Percentiles rank a stretch among this genome's conserved stretches.
phyloP scores from a whole-genome alignment of 2,797 vertebrate species.

The Muscicapa striata region DNA sequence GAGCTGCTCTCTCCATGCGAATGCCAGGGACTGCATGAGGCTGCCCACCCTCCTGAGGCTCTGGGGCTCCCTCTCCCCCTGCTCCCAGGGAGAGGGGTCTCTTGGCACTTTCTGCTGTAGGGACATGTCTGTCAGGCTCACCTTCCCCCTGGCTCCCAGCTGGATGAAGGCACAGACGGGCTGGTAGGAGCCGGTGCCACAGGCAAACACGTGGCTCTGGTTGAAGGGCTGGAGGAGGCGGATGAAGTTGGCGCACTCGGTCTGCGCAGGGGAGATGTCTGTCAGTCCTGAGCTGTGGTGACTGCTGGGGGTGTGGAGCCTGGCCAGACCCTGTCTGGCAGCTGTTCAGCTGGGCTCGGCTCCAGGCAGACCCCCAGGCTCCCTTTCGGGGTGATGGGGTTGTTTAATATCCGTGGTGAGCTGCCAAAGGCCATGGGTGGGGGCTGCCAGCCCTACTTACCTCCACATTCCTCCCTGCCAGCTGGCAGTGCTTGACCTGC shows the following conservation, averaged over 20 bases:
- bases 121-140: not conserved
- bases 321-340: not conserved
- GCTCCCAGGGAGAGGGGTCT: not conserved
- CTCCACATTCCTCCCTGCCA: conserved; percentile 83
- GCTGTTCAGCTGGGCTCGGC: not conserved
- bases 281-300: not conserved
- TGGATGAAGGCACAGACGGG: conserved; percentile 80
- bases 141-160: conserved; percentile 45
- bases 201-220: conserved; percentile 82
- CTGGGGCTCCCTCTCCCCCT: not conserved
- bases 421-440: accelerated
- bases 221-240: conserved; percentile 87
- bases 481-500: conserved; percentile 81
- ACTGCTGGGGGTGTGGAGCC: not conserved
- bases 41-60: not conserved
- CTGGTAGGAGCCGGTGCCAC: conserved; percentile 86
- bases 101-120: not conserved
- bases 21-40: not conserved
- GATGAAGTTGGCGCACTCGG: conserved; percentile 88
- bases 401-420: not conserved
- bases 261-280: conserved; percentile 65
- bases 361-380: not conserved
- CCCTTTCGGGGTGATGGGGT: accelerated
- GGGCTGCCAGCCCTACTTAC: conserved; percentile 52
- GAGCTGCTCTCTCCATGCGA: not conserved